Percentiles rank a stretch among this genome's conserved stretches.
Conservation (phyloP, 92 coral and sea anemone genomes). For the Phenganax stokvisi region DNA sequence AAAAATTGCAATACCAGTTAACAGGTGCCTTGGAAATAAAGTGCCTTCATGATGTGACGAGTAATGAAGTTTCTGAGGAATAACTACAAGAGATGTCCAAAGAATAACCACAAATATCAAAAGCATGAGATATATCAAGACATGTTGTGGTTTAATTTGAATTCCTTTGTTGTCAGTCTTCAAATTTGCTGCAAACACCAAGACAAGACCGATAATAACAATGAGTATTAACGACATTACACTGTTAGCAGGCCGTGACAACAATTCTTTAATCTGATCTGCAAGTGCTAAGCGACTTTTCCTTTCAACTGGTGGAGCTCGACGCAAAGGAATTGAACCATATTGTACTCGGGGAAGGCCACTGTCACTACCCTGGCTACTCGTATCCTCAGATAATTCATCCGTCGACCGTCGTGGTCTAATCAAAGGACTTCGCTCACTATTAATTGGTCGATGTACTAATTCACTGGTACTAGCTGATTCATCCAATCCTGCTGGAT, state of each 20-base stretch:
- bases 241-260: slow-evolving; percentile 6
- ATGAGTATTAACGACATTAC: slow-evolving; percentile 8
- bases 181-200: slow-evolving; percentile 10
- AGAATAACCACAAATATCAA: slow-evolving; percentile 14
- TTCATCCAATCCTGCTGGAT: neutral
- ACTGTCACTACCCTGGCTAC: neutral
- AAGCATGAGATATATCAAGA: slow-evolving; percentile 14
- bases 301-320: neutral
- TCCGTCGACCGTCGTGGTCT: slow-evolving; percentile 22
- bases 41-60: neutral
- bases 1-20: slow-evolving; percentile 31
- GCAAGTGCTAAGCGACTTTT: neutral
- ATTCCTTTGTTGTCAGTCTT: slow-evolving; percentile 1
- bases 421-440: slow-evolving; percentile 1
- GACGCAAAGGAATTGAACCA: slow-evolving; percentile 1
- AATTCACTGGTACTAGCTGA: neutral
- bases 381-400: neutral
- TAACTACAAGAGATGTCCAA: neutral
- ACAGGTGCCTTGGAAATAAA: slow-evolving; percentile 20
- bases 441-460: neutral
- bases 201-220: neutral
- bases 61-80: slow-evolving; percentile 13
- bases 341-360: neutral
- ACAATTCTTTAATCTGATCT: neutral
- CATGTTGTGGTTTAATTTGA: slow-evolving; percentile 23